These are phyloP conservation scores for Eurypyga helias DNA, from an alignment of 2,113 vertebrate genomes.

Conservation along the genomic window DNA sequence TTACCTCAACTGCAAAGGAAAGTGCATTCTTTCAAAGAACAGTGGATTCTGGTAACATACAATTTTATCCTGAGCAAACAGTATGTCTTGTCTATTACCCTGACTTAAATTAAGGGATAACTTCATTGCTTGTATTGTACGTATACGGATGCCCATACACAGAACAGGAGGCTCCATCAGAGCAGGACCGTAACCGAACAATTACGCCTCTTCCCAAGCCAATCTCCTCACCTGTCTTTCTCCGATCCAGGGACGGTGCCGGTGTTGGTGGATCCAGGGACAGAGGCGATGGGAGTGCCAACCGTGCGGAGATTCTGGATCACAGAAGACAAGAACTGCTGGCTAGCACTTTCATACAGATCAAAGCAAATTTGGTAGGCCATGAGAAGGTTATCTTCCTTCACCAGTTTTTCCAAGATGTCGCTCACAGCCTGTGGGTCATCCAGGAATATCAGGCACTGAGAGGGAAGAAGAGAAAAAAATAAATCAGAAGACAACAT, in stretches of 20 bases:
- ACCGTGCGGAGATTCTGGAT: constrained; percentile 95
- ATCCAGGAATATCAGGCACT: constrained; percentile 99
- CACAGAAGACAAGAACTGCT: constrained; percentile 97
- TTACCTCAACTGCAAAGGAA: not conserved
- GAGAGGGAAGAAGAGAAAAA: not conserved
- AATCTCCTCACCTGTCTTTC: constrained; percentile 85
- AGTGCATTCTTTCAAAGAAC: not conserved
- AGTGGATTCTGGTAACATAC: not conserved
- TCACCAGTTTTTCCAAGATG: constrained; percentile 97
- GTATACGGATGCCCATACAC: not conserved
- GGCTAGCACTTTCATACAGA: constrained; percentile 97
- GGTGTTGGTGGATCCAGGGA: constrained; percentile 95
- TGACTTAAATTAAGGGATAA: not conserved
- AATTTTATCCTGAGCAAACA: not conserved
- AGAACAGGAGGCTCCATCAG: not conserved
- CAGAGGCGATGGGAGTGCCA: constrained; percentile 92
- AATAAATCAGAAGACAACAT: not conserved
- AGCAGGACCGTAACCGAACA: not conserved
- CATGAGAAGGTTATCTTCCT: constrained; percentile 98
- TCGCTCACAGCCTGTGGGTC: constrained; percentile 98
- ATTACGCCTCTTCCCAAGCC: not conserved
- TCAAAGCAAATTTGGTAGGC: constrained; percentile 99
- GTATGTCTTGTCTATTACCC: not conserved
- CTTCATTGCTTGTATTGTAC: not conserved
- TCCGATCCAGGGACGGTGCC: constrained; percentile 90